These are phyloP conservation scores for Tenthredo distinguenda DNA, from an alignment of 2,888 invertebrate species.

Conservation along the genomic window DNA sequence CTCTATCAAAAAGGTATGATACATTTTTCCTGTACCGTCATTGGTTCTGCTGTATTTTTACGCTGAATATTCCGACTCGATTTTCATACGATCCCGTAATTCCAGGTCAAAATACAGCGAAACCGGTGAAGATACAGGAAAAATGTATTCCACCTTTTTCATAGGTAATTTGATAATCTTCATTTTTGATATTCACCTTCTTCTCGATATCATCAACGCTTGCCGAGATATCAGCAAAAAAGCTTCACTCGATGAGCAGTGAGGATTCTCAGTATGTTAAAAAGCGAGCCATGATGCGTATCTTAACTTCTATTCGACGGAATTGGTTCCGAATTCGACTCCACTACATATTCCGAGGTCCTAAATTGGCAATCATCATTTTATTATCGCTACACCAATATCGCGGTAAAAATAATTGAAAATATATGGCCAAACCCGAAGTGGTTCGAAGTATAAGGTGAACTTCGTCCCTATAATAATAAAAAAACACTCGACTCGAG, in stretches of 20 bases:
- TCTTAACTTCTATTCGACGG: not conserved
- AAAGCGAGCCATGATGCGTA: no score
- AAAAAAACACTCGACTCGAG: not conserved
- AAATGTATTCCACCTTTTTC: not conserved
- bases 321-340: not conserved
- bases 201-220: not conserved
- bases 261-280: not conserved
- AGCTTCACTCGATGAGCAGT: not conserved
- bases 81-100: not conserved
- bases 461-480: not conserved
- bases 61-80: not conserved
- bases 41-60: not conserved
- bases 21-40: not conserved
- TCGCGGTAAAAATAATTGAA: not conserved
- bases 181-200: not conserved
- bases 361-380: slow-evolving; percentile 2
- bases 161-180: not conserved
- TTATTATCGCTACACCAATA: not conserved
- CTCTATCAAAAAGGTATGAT: not conserved
- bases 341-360: not conserved
- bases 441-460: not conserved
- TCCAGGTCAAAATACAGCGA: not conserved
- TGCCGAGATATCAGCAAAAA: not conserved
- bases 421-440: not conserved
- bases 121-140: not conserved